Percentiles rank a stretch among this genome's conserved stretches.
phyloP scores from a whole-genome alignment of 2,888 invertebrate genomes.

The Galerucella pusilla region DNA sequence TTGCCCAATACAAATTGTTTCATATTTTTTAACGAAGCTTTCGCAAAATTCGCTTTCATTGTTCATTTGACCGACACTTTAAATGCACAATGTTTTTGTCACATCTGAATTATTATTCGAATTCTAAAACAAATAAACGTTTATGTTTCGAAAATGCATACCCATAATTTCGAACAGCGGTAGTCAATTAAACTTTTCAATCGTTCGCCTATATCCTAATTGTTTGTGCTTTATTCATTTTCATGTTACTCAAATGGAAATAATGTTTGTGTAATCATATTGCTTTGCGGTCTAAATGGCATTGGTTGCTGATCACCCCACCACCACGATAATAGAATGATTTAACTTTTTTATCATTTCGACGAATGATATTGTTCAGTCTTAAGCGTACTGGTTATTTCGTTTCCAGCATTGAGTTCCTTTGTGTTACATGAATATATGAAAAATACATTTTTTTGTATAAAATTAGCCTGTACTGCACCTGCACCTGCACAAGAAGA shows the following conservation, averaged over 20 bases:
- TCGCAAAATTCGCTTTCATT: not conserved
- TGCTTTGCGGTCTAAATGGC: conserved; percentile 31
- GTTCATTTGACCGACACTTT: conserved; percentile 22
- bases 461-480: no score
- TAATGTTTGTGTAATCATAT: conserved; percentile 39
- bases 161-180: conserved; percentile 37
- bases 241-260: conserved; percentile 35
- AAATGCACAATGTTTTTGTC: conserved; percentile 38
- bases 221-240: conserved; percentile 40
- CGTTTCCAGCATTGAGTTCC: no score
- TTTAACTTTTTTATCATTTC: not conserved
- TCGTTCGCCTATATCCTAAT: conserved; percentile 37
- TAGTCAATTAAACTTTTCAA: conserved; percentile 42
- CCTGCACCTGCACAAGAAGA: no score
- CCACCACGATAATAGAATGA: not conserved
- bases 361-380: not conserved
- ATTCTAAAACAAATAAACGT: conserved; percentile 37
- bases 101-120: conserved; percentile 36
- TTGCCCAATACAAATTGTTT: not conserved
- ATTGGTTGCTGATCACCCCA: not conserved
- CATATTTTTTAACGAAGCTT: not conserved
- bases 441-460: no score
- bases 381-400: not conserved
- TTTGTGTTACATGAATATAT: no score
- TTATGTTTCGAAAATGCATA: conserved; percentile 26